Evolutionary conservation across 2,888 invertebrate species (phyloP), one percentile per base, ranked within the genome.

Genomic region (Yponomeuta plumbellus): DNA sequence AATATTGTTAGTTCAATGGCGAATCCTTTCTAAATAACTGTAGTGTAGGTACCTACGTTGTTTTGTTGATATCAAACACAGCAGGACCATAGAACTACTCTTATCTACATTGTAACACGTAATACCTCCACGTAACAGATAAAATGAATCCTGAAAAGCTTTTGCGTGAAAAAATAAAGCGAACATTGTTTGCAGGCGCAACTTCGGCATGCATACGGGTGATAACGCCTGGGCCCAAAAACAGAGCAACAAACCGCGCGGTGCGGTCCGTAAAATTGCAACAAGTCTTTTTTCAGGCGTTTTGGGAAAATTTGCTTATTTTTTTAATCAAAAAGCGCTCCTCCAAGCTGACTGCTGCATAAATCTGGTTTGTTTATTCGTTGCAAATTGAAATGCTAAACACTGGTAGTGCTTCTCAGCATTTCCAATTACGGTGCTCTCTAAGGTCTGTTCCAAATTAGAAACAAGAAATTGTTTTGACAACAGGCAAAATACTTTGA

Each of bases 211-310:
- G 64, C 66, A 67, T 66, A 67, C 58, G 67, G 67, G 68, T 20
- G 68, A 69, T 69, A 69, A 66, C 68, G 68, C 68, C 66, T 64
- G 64, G 20, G 63, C 22, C 56, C 66, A 67, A 69, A 67, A 69
- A 69, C 62, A 65, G 58, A 22, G 59, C 59, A 59, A 59, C 13
- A 17, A 2, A 52, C 17, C 44, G 1, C 44, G 44, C 44, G 44
- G 44, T 17, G 44, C 44, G 17, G 44, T 52, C 17, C 44, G 44
- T 17, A 52, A 52, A 52, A 52, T 52, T 52, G 44, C 44, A 17
- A 52, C 44, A 52, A 52, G 44, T 52, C 44, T 52, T 17, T 52
- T 52, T 52, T 13, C 44, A 52, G 44, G 44, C 13, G 44, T 17
- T 52, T 52, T 52, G 3, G 44, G 44, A 52, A 52, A n/a, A n/a